These are phyloP conservation scores for Ectobius pallidus DNA, from an alignment of 2,888 invertebrate genomes.

Conservation along the genomic window DNA sequence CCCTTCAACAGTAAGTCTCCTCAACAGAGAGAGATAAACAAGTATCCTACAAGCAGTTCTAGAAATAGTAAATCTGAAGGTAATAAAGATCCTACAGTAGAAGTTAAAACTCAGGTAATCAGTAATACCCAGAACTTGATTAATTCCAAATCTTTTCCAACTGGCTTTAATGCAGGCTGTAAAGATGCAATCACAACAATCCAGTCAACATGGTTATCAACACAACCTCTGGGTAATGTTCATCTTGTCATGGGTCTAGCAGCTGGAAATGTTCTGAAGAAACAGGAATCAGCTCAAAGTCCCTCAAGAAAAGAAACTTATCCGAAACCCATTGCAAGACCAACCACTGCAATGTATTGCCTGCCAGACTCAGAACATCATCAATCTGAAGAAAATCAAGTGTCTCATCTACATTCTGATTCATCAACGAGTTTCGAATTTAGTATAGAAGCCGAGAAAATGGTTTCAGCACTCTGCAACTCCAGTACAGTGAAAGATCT, in stretches of 20 bases:
- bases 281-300: neutral
- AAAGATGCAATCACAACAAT: neutral
- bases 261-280: neutral
- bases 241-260: slow-evolving; percentile 1
- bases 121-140: neutral
- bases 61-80: neutral
- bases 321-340: neutral
- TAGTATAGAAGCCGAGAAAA: neutral
- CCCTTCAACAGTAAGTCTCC: neutral
- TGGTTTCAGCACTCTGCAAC: slow-evolving; percentile 6
- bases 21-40: neutral
- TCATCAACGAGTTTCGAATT: neutral
- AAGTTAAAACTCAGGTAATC: neutral
- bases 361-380: neutral
- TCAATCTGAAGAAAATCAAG: neutral
- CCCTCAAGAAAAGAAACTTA: neutral
- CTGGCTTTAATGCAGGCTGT: neutral
- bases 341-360: neutral
- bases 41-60: neutral
- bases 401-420: neutral
- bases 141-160: neutral
- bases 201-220: neutral
- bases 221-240: neutral
- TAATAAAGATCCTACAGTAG: neutral
- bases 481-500: neutral